Percentiles rank a stretch among this genome's conserved stretches.
Evolutionary conservation across 2,888 invertebrate genomes (phyloP).

Genomic region (Leucoma salicis): DNA sequence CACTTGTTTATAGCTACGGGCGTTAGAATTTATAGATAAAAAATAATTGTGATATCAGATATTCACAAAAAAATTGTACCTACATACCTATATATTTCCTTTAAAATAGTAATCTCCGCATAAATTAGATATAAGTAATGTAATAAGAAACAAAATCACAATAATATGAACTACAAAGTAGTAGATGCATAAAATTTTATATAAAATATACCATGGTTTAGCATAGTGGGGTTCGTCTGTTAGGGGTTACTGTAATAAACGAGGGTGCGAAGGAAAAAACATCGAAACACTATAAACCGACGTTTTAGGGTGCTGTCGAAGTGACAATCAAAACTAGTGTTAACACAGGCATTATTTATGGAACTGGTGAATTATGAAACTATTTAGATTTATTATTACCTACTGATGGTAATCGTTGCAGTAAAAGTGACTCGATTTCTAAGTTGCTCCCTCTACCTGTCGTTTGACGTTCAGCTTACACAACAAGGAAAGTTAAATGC

Average conservation of each 20-base stretch:
- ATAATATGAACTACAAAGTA: slow-evolving; percentile 20
- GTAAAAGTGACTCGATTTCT: slow-evolving; percentile 75
- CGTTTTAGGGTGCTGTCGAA: slow-evolving; percentile 46
- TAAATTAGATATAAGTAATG: slow-evolving; percentile 9
- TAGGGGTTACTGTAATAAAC: slow-evolving; percentile 64
- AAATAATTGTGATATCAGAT: no score
- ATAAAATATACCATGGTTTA: slow-evolving; percentile 43
- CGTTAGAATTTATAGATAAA: no score
- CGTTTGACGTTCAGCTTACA: slow-evolving; percentile 73
- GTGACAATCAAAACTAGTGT: slow-evolving; percentile 23
- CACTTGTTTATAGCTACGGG: no score
- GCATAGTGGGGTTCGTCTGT: slow-evolving; percentile 50
- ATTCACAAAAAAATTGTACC: no score
- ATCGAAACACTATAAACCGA: slow-evolving; percentile 60
- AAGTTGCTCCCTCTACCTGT: slow-evolving; percentile 73
- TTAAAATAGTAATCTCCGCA: slow-evolving; percentile 7
- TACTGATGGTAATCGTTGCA: slow-evolving; percentile 51
- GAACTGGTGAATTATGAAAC: slow-evolving; percentile 30
- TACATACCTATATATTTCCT: no score
- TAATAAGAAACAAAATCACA: slow-evolving; percentile 6
- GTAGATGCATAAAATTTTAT: slow-evolving; percentile 31
- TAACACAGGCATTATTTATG: slow-evolving; percentile 21
- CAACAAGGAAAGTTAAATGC: slow-evolving; percentile 80
- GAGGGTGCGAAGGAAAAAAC: slow-evolving; percentile 71
- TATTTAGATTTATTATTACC: slow-evolving; percentile 37